Evolutionary conservation across 2,797 vertebrate genomes (phyloP).

Genomic region (Hafferia zeledoni): DNA sequence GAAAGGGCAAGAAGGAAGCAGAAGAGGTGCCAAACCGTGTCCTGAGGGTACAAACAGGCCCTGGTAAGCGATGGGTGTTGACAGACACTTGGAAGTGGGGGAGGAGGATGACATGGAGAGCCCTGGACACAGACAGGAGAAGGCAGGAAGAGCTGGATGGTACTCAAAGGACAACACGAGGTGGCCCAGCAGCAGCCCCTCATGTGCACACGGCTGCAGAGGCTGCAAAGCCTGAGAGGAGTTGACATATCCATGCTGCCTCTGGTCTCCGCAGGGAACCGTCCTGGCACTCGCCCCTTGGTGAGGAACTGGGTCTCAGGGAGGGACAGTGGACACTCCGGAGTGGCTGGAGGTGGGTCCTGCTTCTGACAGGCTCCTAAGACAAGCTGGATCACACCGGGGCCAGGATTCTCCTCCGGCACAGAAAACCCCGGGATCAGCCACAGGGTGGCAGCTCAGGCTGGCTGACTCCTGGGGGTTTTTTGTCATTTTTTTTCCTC

Average conservation of each 20-base stretch:
- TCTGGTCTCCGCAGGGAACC: fast-evolving
- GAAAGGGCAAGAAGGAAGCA: not conserved
- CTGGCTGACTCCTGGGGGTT: not conserved
- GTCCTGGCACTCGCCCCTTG: no score
- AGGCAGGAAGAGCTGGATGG: not conserved
- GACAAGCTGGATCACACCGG: fast-evolving
- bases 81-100: not conserved
- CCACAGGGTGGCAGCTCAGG: not conserved
- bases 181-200: not conserved
- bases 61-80: not conserved
- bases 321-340: not conserved
- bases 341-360: not conserved
- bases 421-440: not conserved
- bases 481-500: fast-evolving
- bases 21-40: not conserved
- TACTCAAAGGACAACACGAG: not conserved
- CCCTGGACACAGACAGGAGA: not conserved
- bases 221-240: not conserved
- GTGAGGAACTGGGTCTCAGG: fast-evolving
- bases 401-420: not conserved
- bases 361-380: not conserved
- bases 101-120: not conserved
- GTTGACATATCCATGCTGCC: fast-evolving
- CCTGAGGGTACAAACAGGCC: not conserved
- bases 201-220: not conserved